These are phyloP conservation scores for Balaenoptera acutorostrata DNA, from an alignment of 2,113 vertebrate genomes.

Conservation along the genomic window DNA sequence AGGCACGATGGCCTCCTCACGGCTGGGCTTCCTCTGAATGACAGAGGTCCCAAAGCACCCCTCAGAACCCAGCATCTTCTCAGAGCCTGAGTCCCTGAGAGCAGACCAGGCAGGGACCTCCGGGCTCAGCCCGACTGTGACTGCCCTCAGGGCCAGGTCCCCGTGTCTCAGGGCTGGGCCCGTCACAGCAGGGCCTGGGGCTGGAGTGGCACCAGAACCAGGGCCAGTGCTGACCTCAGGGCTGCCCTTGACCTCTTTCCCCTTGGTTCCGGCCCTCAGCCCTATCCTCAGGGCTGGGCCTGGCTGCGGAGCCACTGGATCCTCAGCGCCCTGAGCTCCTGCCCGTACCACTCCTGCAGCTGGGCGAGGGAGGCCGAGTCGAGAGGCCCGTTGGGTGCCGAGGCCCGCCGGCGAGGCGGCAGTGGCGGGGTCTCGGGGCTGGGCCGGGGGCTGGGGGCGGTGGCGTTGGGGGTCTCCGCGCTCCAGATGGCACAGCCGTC, in stretches of 20 bases:
- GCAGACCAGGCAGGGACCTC: not conserved
- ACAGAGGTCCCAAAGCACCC: not conserved
- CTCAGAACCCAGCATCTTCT: not conserved
- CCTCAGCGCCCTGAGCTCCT: slow-evolving; percentile 86
- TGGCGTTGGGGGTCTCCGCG: slow-evolving; percentile 81
- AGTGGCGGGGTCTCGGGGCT: not conserved
- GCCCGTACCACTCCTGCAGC: slow-evolving; percentile 89
- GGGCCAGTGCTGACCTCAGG: not conserved
- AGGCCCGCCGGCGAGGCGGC: slow-evolving; percentile 67
- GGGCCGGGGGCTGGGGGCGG: not conserved
- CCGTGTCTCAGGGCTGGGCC: not conserved
- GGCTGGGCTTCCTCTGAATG: not conserved
- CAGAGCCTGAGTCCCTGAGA: not conserved
- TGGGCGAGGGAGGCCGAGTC: slow-evolving; percentile 82
- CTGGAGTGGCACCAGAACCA: not conserved
- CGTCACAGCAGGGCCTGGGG: too few relatives aligned
- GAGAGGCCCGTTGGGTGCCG: not conserved
- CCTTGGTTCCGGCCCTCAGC: not conserved
- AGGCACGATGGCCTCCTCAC: not conserved
- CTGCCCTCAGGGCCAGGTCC: not conserved
- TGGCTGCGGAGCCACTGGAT: slow-evolving; percentile 84
- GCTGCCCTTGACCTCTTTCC: too few relatives aligned
- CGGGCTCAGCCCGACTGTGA: accelerated
- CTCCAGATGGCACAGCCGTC: slow-evolving; percentile 57
- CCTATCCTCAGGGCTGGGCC: not conserved